A percentile compares a stretch with the other conserved stretches of the same genome.
phyloP scores from a whole-genome alignment of 2,797 vertebrate genomes.

The Crypturellus tataupa region DNA sequence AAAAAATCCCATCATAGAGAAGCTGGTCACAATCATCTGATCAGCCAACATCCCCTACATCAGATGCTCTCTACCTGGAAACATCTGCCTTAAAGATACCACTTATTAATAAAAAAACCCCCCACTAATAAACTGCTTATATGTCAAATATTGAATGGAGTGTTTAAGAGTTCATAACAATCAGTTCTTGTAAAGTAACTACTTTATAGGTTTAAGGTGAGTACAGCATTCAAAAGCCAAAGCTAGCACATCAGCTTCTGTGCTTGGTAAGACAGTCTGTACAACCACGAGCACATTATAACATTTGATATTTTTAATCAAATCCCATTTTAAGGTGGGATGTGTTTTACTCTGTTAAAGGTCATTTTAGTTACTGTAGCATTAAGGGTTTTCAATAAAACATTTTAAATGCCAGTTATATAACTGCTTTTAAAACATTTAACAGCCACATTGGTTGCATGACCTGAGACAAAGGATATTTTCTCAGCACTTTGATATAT shows the following conservation, averaged over 20 bases:
- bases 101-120: slow-evolving; percentile 13
- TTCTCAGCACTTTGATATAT: slow-evolving; percentile 71
- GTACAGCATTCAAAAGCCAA: slow-evolving; percentile 2
- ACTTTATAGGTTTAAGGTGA: background rate
- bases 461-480: slow-evolving; percentile 78
- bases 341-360: slow-evolving; percentile 61
- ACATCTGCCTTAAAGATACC: slow-evolving; percentile 38
- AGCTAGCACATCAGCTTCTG: background rate
- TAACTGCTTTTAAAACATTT: slow-evolving; percentile 80
- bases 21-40: slow-evolving; percentile 18
- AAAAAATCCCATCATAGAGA: slow-evolving; percentile 5
- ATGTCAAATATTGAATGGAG: slow-evolving; percentile 2
- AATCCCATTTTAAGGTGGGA: slow-evolving; percentile 66
- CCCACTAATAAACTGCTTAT: slow-evolving; percentile 7
- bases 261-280: background rate
- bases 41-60: slow-evolving; percentile 17
- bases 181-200: background rate
- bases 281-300: slow-evolving; percentile 19
- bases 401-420: slow-evolving; percentile 78
- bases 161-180: background rate
- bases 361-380: slow-evolving; percentile 73
- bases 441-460: slow-evolving; percentile 67
- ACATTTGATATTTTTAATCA: slow-evolving; percentile 71
- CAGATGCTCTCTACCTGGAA: slow-evolving; percentile 16
- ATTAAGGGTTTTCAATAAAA: slow-evolving; percentile 78